phyloP scores from a whole-genome alignment of 2,888 invertebrate genomes.

The Hyposoter dolosus region DNA sequence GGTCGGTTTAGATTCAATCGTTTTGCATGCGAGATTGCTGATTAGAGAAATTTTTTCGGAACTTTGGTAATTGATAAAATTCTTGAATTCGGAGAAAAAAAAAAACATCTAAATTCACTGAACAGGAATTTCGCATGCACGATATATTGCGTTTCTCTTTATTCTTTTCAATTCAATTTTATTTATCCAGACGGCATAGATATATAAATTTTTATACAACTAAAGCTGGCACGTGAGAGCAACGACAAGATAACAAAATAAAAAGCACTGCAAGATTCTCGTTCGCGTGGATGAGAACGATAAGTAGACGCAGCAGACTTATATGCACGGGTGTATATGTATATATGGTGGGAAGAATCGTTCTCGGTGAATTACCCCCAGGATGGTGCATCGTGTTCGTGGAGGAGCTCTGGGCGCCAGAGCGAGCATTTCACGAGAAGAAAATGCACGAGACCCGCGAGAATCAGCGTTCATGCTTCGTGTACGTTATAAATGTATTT shows the following conservation, averaged over 20 bases:
- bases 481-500: constrained; percentile 38
- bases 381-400: constrained; percentile 47
- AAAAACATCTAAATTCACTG: neutral
- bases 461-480: constrained; percentile 64
- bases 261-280: constrained; percentile 40
- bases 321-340: neutral
- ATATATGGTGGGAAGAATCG: constrained; percentile 47
- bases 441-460: constrained; percentile 76
- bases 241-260: constrained; percentile 19
- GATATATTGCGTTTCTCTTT: neutral
- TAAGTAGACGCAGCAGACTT: constrained; percentile 41
- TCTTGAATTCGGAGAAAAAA: neutral
- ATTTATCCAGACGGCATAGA: neutral
- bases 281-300: constrained; percentile 52
- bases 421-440: constrained; percentile 65
- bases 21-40: neutral
- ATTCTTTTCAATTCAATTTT: neutral
- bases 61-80: neutral
- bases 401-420: constrained; percentile 57
- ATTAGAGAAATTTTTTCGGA: neutral
- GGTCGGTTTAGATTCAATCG: neutral
- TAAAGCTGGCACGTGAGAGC: constrained; percentile 3
- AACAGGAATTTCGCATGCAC: neutral
- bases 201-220: constrained; percentile 1
- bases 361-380: constrained; percentile 55